Conservation (phyloP, 2,797 vertebrate species). For the Sebastes itinus region DNA sequence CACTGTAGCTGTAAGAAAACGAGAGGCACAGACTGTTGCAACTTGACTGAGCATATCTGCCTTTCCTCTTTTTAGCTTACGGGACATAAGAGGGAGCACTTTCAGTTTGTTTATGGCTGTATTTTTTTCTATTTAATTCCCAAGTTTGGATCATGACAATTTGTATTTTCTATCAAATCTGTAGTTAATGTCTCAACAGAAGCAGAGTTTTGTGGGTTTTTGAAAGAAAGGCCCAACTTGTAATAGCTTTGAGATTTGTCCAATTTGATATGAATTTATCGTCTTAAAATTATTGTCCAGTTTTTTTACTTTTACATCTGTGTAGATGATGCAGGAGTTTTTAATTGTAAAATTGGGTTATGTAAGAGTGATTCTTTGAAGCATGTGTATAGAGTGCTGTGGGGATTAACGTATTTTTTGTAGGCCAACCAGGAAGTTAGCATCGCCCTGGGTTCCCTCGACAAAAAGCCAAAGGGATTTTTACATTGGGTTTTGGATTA, state of each 20-base stretch:
- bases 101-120: neutral
- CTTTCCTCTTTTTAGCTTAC: neutral
- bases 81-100: neutral
- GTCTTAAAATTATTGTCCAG: neutral
- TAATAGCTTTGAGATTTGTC: neutral
- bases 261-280: neutral
- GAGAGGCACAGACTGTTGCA: conserved; percentile 12
- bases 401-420: too few relatives aligned
- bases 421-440: too few relatives aligned
- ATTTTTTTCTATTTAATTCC: neutral
- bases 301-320: neutral
- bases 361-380: too few relatives aligned
- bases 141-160: neutral
- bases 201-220: neutral
- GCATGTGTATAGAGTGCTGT: too few relatives aligned
- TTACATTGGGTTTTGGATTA: too few relatives aligned
- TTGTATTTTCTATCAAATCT: neutral
- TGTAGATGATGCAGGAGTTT: neutral
- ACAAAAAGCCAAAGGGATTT: too few relatives aligned
- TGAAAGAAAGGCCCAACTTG: neutral
- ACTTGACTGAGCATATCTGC: conserved; percentile 18
- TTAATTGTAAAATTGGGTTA: neutral
- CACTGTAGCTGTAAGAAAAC: conserved; percentile 48
- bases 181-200: neutral
- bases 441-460: too few relatives aligned